These are phyloP conservation scores for Xenops minutus DNA, from an alignment of 2,797 vertebrate species.

Conservation along the genomic window DNA sequence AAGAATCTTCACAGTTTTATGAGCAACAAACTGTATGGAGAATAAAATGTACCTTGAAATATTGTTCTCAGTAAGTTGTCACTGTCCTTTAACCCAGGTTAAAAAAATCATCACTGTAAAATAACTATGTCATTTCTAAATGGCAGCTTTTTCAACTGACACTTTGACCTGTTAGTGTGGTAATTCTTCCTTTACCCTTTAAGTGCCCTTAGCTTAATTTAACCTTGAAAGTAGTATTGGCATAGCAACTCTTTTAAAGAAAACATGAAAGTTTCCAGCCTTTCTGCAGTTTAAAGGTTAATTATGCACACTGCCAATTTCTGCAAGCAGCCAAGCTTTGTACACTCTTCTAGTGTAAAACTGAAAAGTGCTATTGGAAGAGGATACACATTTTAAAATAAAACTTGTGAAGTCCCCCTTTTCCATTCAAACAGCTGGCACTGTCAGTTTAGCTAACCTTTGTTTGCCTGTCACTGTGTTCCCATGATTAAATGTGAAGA, in stretches of 20 bases:
- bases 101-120: not conserved
- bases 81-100: not conserved
- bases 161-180: not conserved
- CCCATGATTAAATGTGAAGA: constrained; percentile 81
- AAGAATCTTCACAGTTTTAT: not conserved
- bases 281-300: constrained; percentile 44
- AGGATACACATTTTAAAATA: constrained; percentile 62
- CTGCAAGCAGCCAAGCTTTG: constrained; percentile 3
- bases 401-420: constrained; percentile 43
- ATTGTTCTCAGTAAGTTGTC: not conserved
- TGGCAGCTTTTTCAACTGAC: constrained; percentile 17
- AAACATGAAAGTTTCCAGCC: constrained; percentile 4
- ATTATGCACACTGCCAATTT: constrained; percentile 32
- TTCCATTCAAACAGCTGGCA: constrained; percentile 61
- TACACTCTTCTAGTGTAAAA: not conserved
- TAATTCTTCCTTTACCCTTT: constrained; percentile 48
- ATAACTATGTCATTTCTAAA: constrained; percentile 33
- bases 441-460: constrained; percentile 80
- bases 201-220: constrained; percentile 37
- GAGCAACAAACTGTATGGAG: not conserved
- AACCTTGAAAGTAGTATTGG: constrained; percentile 9
- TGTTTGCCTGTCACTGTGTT: constrained; percentile 78
- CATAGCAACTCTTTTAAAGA: constrained; percentile 39
- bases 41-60: constrained; percentile 5
- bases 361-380: constrained; percentile 28